Evolutionary conservation across 2,113 vertebrate species (phyloP), one percentile per base, ranked within the genome.

Genomic region (Neolamprologus fasciatus): DNA sequence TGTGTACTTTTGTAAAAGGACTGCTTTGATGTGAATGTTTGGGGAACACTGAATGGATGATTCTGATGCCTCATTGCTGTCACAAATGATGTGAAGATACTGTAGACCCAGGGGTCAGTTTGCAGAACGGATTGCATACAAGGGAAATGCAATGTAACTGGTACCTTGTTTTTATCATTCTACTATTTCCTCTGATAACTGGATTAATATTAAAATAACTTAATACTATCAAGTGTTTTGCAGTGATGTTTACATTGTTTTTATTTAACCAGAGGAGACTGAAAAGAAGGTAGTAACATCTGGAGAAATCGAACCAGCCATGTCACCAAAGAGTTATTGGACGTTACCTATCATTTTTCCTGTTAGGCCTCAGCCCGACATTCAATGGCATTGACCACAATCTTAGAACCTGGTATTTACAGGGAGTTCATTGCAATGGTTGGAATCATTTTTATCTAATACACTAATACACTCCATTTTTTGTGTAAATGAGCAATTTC

Each of bases 161-260:
- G 86, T 91, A 91, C 84, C 76, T 91, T 93, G 71, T 91, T 94
- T 93, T 86, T 92, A 90, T 89, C 80, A 89, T 92, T 95, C 87
- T 90, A 87, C 87, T 92, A 90, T 92, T 93, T 91, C 86, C 82
- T 92, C 88, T 93, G 87, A 80, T 92, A 85, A 92, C 84, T 91
- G 89, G 76, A 93, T 95, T 95, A 87, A 91, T 95, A 94, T 95
- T 94, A 95, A 93, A 93, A 92, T 63, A 94, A 95, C 88, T 90
- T 79, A 55, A 92, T 86, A 35, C n/a, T 35, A 35, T 73, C 16
- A 90, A 82, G 33, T 81, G 23, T 57, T 78, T 45, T 31, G 6
- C 23, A 28, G 17, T 35, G n/a, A 21, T 28, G 37, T 45, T 78
- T 61, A 31, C 9, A 42, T 47, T 35, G 40, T 73, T 73, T 73